Conservation (phyloP, 2,113 vertebrate species). For the Ochotona curzoniae region DNA sequence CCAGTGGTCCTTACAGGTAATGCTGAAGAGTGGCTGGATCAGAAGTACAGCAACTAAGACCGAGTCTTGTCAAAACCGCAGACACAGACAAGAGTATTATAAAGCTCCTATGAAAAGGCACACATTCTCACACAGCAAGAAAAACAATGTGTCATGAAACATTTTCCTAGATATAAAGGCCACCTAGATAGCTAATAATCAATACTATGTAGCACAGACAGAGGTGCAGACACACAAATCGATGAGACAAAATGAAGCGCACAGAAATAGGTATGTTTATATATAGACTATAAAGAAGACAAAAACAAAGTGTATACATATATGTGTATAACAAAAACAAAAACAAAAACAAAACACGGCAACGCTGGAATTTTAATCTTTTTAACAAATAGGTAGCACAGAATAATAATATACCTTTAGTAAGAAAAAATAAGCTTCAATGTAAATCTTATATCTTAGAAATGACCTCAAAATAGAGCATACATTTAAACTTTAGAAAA, state of each 20-base stretch:
- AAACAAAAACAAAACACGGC: too few species aligned
- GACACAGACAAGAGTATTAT: not conserved
- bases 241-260: not conserved
- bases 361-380: not conserved
- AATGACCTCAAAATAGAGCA: not conserved
- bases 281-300: too few species aligned
- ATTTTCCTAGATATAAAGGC: not conserved
- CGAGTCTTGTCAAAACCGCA: not conserved
- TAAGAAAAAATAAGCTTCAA: not conserved
- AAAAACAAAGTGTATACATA: too few species aligned
- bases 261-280: not conserved
- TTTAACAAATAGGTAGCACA: not conserved
- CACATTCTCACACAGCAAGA: not conserved
- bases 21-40: too few species aligned
- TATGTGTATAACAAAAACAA: too few species aligned
- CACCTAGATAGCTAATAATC: not conserved
- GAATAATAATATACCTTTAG: not conserved
- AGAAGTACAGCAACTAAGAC: too few species aligned
- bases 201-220: not conserved
- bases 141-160: not conserved
- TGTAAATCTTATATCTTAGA: not conserved
- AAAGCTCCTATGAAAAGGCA: not conserved
- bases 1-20: not conserved
- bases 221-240: not conserved
- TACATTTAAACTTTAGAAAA: conserved; percentile 9